Conservation (phyloP, 2,797 vertebrate species). For the Tapirus indicus region DNA sequence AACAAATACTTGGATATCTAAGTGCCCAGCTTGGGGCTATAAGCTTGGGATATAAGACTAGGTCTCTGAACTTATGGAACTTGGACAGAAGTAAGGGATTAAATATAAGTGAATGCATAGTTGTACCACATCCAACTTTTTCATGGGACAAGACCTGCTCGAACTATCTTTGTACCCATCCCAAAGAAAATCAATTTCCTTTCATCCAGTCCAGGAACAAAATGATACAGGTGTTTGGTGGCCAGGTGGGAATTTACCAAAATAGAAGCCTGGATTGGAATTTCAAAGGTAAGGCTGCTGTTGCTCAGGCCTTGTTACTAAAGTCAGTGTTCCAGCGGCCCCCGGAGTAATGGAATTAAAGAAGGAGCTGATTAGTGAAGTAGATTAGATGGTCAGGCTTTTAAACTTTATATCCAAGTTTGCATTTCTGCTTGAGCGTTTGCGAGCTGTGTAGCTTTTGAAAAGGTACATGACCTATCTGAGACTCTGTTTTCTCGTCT, state of each 20-base stretch:
- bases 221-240: neutral
- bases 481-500: constrained; percentile 14
- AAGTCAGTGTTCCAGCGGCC: neutral
- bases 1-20: neutral
- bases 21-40: neutral
- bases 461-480: constrained; percentile 39
- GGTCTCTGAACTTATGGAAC: neutral
- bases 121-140: neutral
- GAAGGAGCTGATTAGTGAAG: neutral
- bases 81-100: neutral
- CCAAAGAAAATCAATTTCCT: neutral
- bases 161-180: neutral
- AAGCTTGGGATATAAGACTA: neutral
- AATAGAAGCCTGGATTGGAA: neutral
- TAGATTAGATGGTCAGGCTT: neutral
- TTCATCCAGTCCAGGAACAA: neutral
- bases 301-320: neutral
- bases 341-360: neutral
- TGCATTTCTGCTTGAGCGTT: neutral
- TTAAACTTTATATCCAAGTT: neutral
- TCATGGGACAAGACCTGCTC: neutral
- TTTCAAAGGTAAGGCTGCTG: constrained; percentile 54
- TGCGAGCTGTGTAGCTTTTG: constrained; percentile 7
- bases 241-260: constrained; percentile 49
- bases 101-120: neutral